Conservation (phyloP, 2,797 vertebrate genomes). For the Pantherophis alleghaniensis region DNA sequence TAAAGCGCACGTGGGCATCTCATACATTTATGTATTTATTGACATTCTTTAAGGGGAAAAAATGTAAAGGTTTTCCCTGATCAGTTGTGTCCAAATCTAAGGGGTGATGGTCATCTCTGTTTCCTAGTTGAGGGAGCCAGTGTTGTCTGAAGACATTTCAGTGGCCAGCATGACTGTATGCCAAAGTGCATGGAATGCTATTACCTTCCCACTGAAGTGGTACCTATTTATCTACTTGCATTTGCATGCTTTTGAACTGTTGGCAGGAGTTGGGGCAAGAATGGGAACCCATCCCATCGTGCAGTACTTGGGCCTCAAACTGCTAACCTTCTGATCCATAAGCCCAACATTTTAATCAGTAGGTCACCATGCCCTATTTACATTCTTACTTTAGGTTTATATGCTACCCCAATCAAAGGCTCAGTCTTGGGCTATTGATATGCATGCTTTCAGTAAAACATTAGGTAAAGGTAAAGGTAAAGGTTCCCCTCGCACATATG, state of each 20-base stretch:
- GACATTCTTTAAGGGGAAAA: not conserved
- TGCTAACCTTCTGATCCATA: not conserved
- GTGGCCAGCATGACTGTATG: not conserved
- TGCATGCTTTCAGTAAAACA: not conserved
- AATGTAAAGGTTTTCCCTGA: not conserved
- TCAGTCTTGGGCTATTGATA: not conserved
- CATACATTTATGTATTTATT: not conserved
- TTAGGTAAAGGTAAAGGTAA: no score
- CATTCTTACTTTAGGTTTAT: not conserved
- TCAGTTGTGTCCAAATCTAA: not conserved
- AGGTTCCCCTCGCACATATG: no score
- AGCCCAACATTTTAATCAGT: not conserved
- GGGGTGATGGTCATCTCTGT: not conserved
- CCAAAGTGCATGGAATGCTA: not conserved
- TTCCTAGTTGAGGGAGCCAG: not conserved
- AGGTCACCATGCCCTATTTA: not conserved
- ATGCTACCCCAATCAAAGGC: not conserved
- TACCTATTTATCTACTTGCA: not conserved
- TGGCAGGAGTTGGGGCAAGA: not conserved
- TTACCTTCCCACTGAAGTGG: not conserved
- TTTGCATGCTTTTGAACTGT: not conserved
- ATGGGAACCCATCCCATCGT: not conserved
- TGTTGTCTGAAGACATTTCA: not conserved
- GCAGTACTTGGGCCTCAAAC: not conserved
- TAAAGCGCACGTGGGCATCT: not conserved